phyloP scores from a whole-genome alignment of 2,113 vertebrate genomes.

The Alectura lathami region DNA sequence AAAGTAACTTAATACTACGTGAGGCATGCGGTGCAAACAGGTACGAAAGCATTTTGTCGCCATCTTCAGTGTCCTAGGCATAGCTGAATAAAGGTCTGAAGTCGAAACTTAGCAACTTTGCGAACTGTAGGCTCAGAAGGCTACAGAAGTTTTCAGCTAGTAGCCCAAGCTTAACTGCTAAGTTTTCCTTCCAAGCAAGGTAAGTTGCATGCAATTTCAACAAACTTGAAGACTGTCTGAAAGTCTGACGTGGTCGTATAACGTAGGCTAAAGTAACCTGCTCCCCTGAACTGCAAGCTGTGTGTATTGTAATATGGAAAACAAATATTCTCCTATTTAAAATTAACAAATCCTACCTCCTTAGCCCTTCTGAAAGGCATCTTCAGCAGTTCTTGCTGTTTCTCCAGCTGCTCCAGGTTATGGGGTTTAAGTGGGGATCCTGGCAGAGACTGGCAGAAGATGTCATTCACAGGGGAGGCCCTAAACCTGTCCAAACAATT shows the following conservation, averaged over 20 bases:
- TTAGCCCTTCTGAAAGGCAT: conserved; percentile 84
- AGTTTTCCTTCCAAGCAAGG: not conserved
- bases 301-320: not conserved
- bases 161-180: not conserved
- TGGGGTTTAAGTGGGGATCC: conserved; percentile 92
- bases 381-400: conserved; percentile 88
- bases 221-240: not conserved
- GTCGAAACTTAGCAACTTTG: not conserved
- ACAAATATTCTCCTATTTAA: not conserved
- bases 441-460: conserved; percentile 93
- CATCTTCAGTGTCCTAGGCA: not conserved
- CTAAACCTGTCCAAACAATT: conserved; percentile 80
- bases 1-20: not conserved
- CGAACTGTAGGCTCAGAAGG: not conserved
- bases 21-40: not conserved
- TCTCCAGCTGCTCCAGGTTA: conserved; percentile 86
- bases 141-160: not conserved
- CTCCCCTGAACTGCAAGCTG: not conserved
- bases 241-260: not conserved
- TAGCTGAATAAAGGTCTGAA: not conserved
- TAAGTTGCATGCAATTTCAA: not conserved
- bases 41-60: not conserved
- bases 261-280: not conserved
- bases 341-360: conserved; percentile 73
- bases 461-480: conserved; percentile 94